A percentile compares a stretch with the other conserved stretches of the same genome.
Conservation (phyloP, 2,888 invertebrate genomes). For the Ariolimax columbianus region DNA sequence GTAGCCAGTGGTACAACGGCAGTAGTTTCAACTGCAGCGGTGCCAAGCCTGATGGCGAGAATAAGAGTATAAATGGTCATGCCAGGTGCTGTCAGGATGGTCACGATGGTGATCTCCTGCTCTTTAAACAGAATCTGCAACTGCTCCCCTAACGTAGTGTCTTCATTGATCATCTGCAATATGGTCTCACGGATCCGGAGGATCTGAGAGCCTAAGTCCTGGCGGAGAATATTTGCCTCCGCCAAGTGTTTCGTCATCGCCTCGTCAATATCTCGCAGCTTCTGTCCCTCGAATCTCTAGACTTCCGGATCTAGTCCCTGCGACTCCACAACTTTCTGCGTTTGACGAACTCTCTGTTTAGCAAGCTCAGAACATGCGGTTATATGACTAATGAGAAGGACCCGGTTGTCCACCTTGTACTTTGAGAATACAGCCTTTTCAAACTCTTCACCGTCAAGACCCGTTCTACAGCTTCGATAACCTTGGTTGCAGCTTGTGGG, state of each 20-base stretch:
- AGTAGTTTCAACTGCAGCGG: too few relatives aligned
- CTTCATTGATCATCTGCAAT: conserved; percentile 1
- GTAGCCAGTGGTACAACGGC: too few relatives aligned
- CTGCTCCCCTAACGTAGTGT: conserved; percentile 6
- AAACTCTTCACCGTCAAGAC: background rate
- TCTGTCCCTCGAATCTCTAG: background rate
- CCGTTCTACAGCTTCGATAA: background rate
- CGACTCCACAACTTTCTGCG: background rate
- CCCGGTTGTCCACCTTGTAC: background rate
- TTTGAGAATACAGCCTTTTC: background rate
- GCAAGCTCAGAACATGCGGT: conserved; percentile 5
- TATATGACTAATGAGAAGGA: background rate
- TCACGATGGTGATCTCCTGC: background rate
- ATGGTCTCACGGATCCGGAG: conserved; percentile 12
- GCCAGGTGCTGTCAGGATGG: too few relatives aligned
- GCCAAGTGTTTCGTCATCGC: background rate
- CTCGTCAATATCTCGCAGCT: background rate
- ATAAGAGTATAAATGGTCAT: too few relatives aligned
- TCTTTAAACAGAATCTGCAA: conserved; percentile 8
- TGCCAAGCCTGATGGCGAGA: too few relatives aligned
- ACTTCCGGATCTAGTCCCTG: background rate
- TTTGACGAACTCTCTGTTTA: background rate
- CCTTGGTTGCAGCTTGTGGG: background rate
- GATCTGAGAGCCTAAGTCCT: conserved; percentile 6
- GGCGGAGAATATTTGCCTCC: background rate